These are phyloP conservation scores for Sylvia atricapilla DNA, from an alignment of 2,113 vertebrate genomes.

Conservation along the genomic window DNA sequence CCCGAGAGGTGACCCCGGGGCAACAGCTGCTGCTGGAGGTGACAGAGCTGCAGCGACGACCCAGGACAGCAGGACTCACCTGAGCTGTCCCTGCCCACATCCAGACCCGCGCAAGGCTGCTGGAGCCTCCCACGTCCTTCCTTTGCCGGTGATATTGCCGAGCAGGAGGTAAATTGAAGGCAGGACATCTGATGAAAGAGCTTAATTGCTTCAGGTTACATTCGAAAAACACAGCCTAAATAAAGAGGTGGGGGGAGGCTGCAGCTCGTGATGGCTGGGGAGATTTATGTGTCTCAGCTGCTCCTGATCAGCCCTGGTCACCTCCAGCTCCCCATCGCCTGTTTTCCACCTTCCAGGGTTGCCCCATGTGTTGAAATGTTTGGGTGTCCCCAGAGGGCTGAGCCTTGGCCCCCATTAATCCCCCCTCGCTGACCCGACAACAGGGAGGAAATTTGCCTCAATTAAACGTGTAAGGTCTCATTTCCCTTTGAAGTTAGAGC, in stretches of 20 bases:
- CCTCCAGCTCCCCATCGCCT: background rate
- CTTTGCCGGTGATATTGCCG: background rate
- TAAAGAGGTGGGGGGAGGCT: background rate
- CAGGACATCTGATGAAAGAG: slow-evolving; percentile 36
- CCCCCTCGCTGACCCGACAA: background rate
- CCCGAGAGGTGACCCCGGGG: background rate
- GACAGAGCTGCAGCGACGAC: background rate
- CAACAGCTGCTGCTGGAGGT: background rate
- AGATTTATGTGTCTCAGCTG: slow-evolving; percentile 60
- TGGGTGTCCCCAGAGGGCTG: slow-evolving; percentile 41
- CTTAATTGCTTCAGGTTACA: slow-evolving; percentile 44
- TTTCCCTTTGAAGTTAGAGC: slow-evolving; percentile 60
- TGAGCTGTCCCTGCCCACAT: background rate
- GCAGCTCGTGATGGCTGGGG: background rate
- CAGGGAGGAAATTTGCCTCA: slow-evolving; percentile 67
- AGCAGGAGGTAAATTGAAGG: background rate
- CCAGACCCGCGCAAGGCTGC: background rate
- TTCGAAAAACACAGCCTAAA: slow-evolving; percentile 11
- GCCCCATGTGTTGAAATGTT: slow-evolving; percentile 48
- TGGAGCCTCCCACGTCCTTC: background rate
- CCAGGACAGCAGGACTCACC: background rate
- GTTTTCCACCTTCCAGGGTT: background rate
- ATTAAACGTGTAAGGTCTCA: slow-evolving; percentile 52
- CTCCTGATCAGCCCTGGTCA: slow-evolving; percentile 28
- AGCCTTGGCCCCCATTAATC: slow-evolving; percentile 44